Evolutionary conservation across 2,113 vertebrate genomes (phyloP).

Genomic region (Chitala chitala): DNA sequence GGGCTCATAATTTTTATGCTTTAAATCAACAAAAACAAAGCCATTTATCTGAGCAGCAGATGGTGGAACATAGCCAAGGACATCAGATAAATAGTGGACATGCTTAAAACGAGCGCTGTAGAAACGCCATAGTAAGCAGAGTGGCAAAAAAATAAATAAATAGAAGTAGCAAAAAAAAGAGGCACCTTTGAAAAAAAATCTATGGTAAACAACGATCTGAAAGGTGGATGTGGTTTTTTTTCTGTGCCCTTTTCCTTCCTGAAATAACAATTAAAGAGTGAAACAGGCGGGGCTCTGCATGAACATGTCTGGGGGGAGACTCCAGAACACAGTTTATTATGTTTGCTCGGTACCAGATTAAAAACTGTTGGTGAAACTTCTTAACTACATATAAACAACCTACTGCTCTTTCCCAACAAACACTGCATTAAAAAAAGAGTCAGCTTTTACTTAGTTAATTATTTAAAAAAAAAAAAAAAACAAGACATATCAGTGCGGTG

Average conservation of each 20-base stretch:
- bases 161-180: background rate
- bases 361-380: background rate
- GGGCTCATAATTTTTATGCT: no score
- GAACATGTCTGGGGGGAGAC: background rate
- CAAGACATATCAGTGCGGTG: background rate
- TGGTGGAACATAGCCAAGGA: background rate
- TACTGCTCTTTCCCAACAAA: background rate
- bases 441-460: background rate
- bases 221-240: constrained; percentile 19
- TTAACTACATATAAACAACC: background rate
- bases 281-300: constrained; percentile 35
- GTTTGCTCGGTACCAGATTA: background rate
- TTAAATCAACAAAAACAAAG: no score
- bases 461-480: background rate
- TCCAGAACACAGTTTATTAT: background rate
- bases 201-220: background rate
- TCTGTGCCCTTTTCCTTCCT: constrained; percentile 1
- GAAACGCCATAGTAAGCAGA: background rate
- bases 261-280: background rate
- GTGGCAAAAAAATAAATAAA: background rate
- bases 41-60: background rate
- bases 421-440: background rate
- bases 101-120: background rate
- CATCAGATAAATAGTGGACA: background rate
- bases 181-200: background rate